phyloP scores from a whole-genome alignment of 2,888 invertebrate species.

The Pandemis heparana region DNA sequence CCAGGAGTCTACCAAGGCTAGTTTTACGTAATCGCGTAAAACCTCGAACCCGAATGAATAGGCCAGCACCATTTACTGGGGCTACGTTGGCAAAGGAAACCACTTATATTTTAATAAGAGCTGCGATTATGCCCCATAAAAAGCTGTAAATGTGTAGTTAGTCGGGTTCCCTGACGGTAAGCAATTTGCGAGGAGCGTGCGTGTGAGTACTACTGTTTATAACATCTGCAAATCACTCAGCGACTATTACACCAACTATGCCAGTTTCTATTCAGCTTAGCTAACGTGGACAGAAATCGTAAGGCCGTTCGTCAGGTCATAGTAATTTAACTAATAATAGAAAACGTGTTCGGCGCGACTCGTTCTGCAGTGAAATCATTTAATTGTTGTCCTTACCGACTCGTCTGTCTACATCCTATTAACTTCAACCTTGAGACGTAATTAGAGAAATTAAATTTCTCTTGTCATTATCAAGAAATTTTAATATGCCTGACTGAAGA shows the following conservation, averaged over 20 bases:
- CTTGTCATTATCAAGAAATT: constrained; percentile 6
- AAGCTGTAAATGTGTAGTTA: constrained; percentile 81
- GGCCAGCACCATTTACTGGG: constrained; percentile 61
- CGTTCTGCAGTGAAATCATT: constrained; percentile 24
- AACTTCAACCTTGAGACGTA: constrained; percentile 4
- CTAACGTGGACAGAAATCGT: constrained; percentile 9
- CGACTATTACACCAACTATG: constrained; percentile 15
- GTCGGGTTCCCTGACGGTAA: constrained; percentile 63
- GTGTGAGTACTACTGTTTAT: constrained; percentile 40
- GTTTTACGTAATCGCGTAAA: constrained; percentile 36
- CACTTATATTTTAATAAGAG: constrained; percentile 84
- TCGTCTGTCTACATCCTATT: constrained; percentile 25
- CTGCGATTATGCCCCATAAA: constrained; percentile 82
- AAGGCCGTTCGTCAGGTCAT: constrained; percentile 8
- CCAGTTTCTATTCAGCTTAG: constrained; percentile 9
- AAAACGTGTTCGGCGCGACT: constrained; percentile 22
- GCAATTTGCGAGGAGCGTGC: constrained; percentile 55
- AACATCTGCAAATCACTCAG: constrained; percentile 39
- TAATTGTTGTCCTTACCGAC: constrained; percentile 17
- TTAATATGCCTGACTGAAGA: not conserved
- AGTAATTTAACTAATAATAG: constrained; percentile 26
- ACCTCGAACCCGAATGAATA: constrained; percentile 51
- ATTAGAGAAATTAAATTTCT: constrained; percentile 22
- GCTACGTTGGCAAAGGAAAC: constrained; percentile 74
- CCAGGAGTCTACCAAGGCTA: not conserved